Base-by-base conservation (phyloP, 1,140 invertebrate species). In the Pogonomyrmex californicus region DNA sequence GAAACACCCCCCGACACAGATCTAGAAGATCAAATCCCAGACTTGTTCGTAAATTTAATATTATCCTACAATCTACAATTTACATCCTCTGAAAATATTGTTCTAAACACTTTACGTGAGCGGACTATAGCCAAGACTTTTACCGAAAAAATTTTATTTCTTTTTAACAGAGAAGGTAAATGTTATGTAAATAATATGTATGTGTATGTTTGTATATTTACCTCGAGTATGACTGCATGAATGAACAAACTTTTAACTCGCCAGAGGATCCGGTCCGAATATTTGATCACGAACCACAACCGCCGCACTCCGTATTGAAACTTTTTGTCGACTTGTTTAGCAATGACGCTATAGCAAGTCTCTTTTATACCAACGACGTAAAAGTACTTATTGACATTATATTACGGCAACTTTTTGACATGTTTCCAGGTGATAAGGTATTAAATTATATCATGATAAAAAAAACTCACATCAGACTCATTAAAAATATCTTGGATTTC, bases 331-430 rank as follows among this genome's bases (percentile, higher is more conserved):
- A 99, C 94, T 94, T 99, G 68, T 99, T 99, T 93, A 97, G 96
- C 65, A 96, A 96, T 70, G 95, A 96, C 75, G 95, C 96, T 58
- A 98, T 98, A 5, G 97, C 98, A 0, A 96, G 96, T 88, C 96
- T 99, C 51, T 98, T 99, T 93, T 99, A 99, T 93, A 98, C 98
- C 0, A 99, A 99, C 93, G 98, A 99, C 93, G 97, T 98, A 3
- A 98, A 98, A 95, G 98, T 99, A 54, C 96, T 99, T 41, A 97
- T 99, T 89, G 98, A 99, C 93, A 99, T 99, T 92, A 97, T 99
- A 65, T 97, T 99, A 33, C 95, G 98, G 44, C 98, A 99, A 93
- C 95, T 99, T 5, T 97, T 98, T 7, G 98, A 99, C 94, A 96
- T 99, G 83, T 97, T 98, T 65, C 97, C 98, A n/a, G 98, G 98